phyloP scores from a whole-genome alignment of 2,113 vertebrate genomes.

The Malurus cyaneus region DNA sequence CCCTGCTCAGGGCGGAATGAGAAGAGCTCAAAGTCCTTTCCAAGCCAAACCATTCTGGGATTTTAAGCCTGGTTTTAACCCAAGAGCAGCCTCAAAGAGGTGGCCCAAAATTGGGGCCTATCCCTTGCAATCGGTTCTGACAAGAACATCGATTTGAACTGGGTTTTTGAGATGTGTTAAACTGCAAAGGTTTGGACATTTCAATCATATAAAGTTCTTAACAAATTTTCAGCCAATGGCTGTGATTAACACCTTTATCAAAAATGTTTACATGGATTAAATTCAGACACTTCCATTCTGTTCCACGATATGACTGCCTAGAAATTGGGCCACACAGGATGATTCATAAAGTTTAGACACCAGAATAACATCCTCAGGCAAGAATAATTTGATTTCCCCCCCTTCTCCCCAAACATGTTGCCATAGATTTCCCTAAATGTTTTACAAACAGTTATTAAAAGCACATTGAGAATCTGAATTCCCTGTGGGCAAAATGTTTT shows the following conservation, averaged over 20 bases:
- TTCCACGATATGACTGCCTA: constrained; percentile 38
- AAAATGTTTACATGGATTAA: constrained; percentile 56
- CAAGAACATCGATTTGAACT: neutral
- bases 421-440: constrained; percentile 79
- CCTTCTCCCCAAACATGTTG: constrained; percentile 62
- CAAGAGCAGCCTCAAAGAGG: neutral
- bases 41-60: neutral
- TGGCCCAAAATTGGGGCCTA: neutral
- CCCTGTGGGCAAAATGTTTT: constrained; percentile 76
- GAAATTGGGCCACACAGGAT: constrained; percentile 73
- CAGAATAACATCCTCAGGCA: constrained; percentile 78
- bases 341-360: constrained; percentile 75
- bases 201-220: neutral
- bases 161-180: neutral
- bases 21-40: neutral
- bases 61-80: neutral
- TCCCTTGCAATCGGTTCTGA: neutral
- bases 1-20: neutral
- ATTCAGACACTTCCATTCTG: constrained; percentile 54
- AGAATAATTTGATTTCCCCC: constrained; percentile 68
- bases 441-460: constrained; percentile 83
- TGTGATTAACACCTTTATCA: constrained; percentile 56
- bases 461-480: constrained; percentile 79
- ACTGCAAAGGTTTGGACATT: neutral
- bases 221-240: constrained; percentile 13